These are phyloP conservation scores for Dione juno DNA, from an alignment of 2,888 invertebrate species.

Conservation along the genomic window DNA sequence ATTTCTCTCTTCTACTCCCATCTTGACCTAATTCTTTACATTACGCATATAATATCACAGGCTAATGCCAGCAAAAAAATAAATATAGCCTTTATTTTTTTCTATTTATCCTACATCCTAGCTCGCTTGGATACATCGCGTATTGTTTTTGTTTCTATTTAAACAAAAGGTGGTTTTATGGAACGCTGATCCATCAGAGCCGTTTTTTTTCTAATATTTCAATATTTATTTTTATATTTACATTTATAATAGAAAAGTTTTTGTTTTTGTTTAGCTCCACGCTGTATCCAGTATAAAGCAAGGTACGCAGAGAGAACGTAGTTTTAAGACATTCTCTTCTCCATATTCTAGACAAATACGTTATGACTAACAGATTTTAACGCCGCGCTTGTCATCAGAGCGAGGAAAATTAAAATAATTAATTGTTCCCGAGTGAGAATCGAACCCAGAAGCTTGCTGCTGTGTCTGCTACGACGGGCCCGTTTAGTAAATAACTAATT, in stretches of 20 bases:
- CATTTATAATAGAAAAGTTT: background rate
- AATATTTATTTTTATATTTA: constrained; percentile 6
- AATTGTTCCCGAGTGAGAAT: too few species aligned
- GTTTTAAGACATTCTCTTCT: too few species aligned
- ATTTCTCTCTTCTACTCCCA: background rate
- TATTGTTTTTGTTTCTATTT: constrained; percentile 19
- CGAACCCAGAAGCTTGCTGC: too few species aligned
- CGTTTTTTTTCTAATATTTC: constrained; percentile 3
- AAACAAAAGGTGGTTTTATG: constrained; percentile 20
- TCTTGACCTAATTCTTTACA: background rate
- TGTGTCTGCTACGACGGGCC: too few species aligned
- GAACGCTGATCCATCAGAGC: constrained; percentile 23
- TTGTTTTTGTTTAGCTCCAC: too few species aligned
- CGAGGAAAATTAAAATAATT: too few species aligned
- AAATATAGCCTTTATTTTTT: constrained; percentile 18
- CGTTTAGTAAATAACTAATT: too few species aligned
- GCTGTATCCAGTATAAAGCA: too few species aligned
- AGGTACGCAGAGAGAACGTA: too few species aligned
- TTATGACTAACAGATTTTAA: too few species aligned
- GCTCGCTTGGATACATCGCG: background rate
- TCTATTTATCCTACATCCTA: constrained; percentile 10
- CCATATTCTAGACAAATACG: too few species aligned
- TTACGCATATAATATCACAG: background rate
- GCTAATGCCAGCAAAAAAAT: background rate
- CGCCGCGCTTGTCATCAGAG: too few species aligned